Evolutionary conservation across 2,888 invertebrate species (phyloP).

Genomic region (Argyresthia albistria): DNA sequence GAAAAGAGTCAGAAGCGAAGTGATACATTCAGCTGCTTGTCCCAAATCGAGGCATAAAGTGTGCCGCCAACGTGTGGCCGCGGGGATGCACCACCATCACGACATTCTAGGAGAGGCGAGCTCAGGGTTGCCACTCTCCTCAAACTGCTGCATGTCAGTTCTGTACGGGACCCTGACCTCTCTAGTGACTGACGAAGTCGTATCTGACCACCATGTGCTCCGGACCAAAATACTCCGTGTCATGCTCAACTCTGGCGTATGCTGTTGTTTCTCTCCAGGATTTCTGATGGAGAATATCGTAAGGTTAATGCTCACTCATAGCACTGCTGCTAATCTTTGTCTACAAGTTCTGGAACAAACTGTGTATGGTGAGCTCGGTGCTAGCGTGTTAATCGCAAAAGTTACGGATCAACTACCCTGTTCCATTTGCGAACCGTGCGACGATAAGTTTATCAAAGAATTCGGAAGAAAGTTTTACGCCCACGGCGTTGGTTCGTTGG

Average conservation of each 20-base stretch:
- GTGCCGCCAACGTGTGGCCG: slow-evolving; percentile 51
- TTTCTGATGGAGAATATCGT: slow-evolving; percentile 61
- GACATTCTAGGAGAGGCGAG: slow-evolving; percentile 67
- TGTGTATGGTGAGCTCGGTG: slow-evolving; percentile 73
- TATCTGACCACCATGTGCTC: slow-evolving; percentile 42
- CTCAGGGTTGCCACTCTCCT: slow-evolving; percentile 38
- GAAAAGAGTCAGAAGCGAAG: slow-evolving; percentile 71
- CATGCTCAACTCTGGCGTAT: slow-evolving; percentile 71
- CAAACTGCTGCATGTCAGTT: slow-evolving; percentile 67
- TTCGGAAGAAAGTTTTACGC: slow-evolving; percentile 33
- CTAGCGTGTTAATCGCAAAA: slow-evolving; percentile 38
- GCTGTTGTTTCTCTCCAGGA: slow-evolving; percentile 75
- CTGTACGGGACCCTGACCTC: slow-evolving; percentile 67
- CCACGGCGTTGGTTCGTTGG: slow-evolving; percentile 34
- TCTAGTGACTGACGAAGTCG: slow-evolving; percentile 53
- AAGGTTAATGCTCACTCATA: slow-evolving; percentile 53
- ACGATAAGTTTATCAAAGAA: slow-evolving; percentile 26
- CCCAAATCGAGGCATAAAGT: slow-evolving; percentile 62
- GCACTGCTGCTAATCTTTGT: slow-evolving; percentile 43
- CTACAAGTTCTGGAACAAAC: slow-evolving; percentile 71
- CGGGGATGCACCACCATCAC: slow-evolving; percentile 72
- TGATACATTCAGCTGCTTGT: slow-evolving; percentile 68
- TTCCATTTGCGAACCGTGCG: slow-evolving; percentile 47
- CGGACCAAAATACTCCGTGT: slow-evolving; percentile 64
- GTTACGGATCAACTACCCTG: slow-evolving; percentile 56